Evolutionary conservation across 2,888 invertebrate species (phyloP).

Genomic region (Colletes collaris): DNA sequence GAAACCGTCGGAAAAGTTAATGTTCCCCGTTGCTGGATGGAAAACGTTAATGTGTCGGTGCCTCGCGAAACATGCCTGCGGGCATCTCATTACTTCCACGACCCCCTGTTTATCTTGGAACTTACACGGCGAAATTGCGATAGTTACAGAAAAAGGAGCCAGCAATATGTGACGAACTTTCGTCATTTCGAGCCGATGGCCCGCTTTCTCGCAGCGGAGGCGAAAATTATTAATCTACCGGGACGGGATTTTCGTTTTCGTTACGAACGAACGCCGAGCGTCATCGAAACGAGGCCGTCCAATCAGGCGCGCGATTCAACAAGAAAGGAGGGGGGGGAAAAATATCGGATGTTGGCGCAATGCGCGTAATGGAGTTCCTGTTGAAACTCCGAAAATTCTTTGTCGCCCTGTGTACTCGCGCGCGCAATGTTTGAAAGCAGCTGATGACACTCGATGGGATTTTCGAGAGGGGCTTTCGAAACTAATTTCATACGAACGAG

Average conservation of each 20-base stretch:
- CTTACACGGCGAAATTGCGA: conserved; percentile 40
- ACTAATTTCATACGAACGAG: not conserved
- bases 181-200: not conserved
- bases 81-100: conserved; percentile 51
- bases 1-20: conserved; percentile 59
- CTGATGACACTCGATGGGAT: conserved; percentile 4
- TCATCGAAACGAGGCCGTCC: not conserved
- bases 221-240: too few relatives aligned
- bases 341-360: not conserved
- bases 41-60: conserved; percentile 51
- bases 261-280: too few relatives aligned
- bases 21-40: conserved; percentile 48
- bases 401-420: not conserved
- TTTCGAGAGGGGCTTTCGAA: conserved; percentile 4
- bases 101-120: conserved; percentile 45
- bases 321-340: too few relatives aligned
- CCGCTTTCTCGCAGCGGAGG: too few relatives aligned
- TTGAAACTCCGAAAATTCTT: not conserved
- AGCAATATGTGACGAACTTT: conserved; percentile 5
- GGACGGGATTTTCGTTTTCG: too few relatives aligned
- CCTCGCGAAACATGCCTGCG: conserved; percentile 45
- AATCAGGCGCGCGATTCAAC: not conserved
- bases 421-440: not conserved
- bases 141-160: conserved; percentile 10
- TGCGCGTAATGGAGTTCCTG: conserved; percentile 16